Conservation (phyloP, 2,888 invertebrate genomes). For the Chirona hameri region DNA sequence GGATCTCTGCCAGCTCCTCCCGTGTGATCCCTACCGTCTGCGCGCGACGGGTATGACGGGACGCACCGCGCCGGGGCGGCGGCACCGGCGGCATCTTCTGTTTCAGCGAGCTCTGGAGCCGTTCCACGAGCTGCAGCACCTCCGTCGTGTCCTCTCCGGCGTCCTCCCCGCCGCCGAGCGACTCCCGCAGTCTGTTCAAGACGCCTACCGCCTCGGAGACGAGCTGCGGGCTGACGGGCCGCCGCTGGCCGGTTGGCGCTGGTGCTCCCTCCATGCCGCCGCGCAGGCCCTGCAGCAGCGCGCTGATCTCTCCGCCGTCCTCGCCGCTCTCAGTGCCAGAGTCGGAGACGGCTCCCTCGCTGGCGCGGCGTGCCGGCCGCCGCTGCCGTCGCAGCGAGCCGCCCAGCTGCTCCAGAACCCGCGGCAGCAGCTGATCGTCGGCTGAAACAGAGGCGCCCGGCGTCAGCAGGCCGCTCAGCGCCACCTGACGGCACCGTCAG, state of each 20-base stretch:
- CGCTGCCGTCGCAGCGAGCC: not conserved
- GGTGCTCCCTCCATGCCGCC: not conserved
- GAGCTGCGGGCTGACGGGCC: not conserved
- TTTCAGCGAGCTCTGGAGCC: not conserved
- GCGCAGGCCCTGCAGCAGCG: not conserved
- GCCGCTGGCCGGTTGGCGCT: not conserved
- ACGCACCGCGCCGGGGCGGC: not conserved
- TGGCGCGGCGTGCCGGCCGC: not conserved
- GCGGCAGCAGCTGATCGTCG: not conserved
- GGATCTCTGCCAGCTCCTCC: not conserved
- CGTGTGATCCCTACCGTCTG: not conserved
- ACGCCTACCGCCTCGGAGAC: not conserved
- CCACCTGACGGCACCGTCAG: not conserved
- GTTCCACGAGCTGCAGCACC: not conserved
- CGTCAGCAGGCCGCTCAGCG: not conserved
- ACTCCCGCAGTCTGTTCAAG: not conserved
- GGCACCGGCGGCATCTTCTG: not conserved
- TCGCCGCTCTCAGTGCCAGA: not conserved
- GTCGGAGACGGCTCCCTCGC: not conserved
- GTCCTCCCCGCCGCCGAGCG: not conserved
- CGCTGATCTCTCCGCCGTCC: not conserved
- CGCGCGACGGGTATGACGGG: not conserved
- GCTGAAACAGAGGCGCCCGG: constrained; percentile 8
- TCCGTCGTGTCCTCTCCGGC: not conserved
- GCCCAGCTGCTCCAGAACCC: not conserved